A percentile compares a stretch with the other conserved stretches of the same genome.
phyloP scores from a whole-genome alignment of 2,888 invertebrate species.

The Drosophila rubida region DNA sequence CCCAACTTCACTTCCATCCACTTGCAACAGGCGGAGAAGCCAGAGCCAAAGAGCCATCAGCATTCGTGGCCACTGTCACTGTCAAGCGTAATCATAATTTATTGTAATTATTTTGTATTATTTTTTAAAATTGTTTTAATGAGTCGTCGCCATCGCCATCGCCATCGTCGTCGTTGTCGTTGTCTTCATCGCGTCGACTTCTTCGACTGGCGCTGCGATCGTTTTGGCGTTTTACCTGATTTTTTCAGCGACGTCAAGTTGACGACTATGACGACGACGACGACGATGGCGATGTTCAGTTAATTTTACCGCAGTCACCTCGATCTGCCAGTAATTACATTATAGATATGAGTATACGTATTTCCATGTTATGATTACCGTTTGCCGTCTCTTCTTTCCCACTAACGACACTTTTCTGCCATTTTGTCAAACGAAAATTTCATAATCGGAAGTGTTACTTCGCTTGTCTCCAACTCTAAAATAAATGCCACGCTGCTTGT shows the following conservation, averaged over 20 bases:
- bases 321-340: conserved; percentile 75
- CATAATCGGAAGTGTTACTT: conserved; percentile 76
- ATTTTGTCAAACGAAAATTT: conserved; percentile 75
- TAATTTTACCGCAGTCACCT: conserved; percentile 69
- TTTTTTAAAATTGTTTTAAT: conserved; percentile 81
- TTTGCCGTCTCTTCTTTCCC: conserved; percentile 29
- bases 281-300: conserved; percentile 59
- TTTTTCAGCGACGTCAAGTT: conserved; percentile 31
- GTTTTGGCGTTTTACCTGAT: conserved; percentile 66
- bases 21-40: conserved; percentile 37
- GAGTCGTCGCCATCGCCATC: conserved; percentile 63
- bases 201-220: conserved; percentile 56
- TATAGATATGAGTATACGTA: conserved; percentile 65
- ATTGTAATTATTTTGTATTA: conserved; percentile 82
- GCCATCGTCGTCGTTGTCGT: conserved; percentile 15
- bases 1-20: conserved; percentile 58
- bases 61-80: conserved; percentile 75
- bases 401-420: conserved; percentile 54
- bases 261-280: conserved; percentile 27
- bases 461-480: conserved; percentile 7
- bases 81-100: conserved; percentile 82
- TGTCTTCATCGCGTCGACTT: conserved; percentile 29
- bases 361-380: conserved; percentile 74
- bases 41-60: conserved; percentile 47
- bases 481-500: conserved; percentile 1